phyloP scores from a whole-genome alignment of 2,888 invertebrate species.

The Phymatocera aterrima region DNA sequence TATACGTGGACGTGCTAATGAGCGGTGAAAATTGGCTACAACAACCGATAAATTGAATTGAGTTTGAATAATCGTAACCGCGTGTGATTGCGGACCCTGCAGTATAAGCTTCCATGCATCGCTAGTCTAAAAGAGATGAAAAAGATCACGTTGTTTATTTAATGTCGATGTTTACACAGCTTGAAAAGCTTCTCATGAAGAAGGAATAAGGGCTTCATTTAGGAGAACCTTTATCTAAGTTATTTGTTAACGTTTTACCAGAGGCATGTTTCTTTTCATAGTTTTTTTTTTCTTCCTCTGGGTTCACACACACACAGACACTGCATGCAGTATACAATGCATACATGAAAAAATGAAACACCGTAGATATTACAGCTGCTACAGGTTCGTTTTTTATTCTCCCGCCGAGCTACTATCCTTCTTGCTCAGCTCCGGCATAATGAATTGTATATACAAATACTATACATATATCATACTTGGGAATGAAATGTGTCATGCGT shows the following conservation, averaged over 20 bases:
- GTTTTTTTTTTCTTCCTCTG: background rate
- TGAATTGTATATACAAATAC: too few relatives aligned
- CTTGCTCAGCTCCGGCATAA: background rate
- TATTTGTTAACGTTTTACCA: slow-evolving; percentile 19
- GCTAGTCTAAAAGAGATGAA: too few relatives aligned
- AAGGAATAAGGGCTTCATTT: slow-evolving; percentile 26
- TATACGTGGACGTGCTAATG: too few relatives aligned
- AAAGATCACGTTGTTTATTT: slow-evolving; percentile 16
- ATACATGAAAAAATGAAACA: background rate
- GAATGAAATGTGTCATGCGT: slow-evolving; percentile 8
- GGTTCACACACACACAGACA: too few relatives aligned
- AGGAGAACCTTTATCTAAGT: slow-evolving; percentile 23
- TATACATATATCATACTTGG: background rate
- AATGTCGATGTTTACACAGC: slow-evolving; percentile 12
- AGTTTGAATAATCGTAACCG: too few relatives aligned
- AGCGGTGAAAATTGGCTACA: too few relatives aligned
- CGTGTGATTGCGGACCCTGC: background rate
- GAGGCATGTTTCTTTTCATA: slow-evolving; percentile 9
- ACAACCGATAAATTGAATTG: too few relatives aligned
- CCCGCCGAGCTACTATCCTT: background rate
- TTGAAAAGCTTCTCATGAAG: slow-evolving; percentile 1
- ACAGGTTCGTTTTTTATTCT: slow-evolving; percentile 13
- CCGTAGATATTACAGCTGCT: background rate
- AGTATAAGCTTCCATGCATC: too few relatives aligned
- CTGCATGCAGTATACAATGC: background rate